Conservation (phyloP, 2,888 invertebrate species). For the Hydropsyche betteni region DNA sequence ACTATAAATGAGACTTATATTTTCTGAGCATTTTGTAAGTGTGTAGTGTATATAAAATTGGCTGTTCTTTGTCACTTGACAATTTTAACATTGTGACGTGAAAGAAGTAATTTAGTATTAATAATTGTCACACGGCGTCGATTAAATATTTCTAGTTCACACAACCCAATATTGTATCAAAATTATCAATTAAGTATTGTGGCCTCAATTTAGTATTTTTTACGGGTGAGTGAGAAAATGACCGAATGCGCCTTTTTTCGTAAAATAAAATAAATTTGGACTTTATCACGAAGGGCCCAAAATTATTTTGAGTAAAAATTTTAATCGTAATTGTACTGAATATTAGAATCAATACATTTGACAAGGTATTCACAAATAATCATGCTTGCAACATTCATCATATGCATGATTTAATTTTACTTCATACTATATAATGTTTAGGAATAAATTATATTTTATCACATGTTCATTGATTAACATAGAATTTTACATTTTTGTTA, state of each 20-base stretch:
- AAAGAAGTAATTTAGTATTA: constrained; percentile 2
- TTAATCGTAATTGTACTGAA: neutral
- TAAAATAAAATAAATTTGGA: constrained; percentile 5
- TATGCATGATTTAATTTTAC: constrained; percentile 26
- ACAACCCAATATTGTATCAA: neutral
- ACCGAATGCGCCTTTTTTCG: constrained; percentile 18
- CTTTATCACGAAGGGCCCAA: constrained; percentile 1
- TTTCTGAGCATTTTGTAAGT: constrained; percentile 22
- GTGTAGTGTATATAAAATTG: neutral
- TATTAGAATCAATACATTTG: constrained; percentile 15
- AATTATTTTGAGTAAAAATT: constrained; percentile 7
- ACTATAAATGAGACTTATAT: constrained; percentile 39
- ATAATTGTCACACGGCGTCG: constrained; percentile 1
- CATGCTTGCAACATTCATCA: constrained; percentile 2
- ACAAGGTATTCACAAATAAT: constrained; percentile 32
- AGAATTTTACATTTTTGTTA: constrained; percentile 28
- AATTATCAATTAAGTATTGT: constrained; percentile 20
- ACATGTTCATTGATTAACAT: constrained; percentile 10
- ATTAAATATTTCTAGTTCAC: constrained; percentile 15
- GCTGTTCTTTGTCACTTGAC: neutral
- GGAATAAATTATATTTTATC: constrained; percentile 27
- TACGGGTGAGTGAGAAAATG: neutral
- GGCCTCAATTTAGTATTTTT: constrained; percentile 22
- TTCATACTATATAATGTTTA: constrained; percentile 11
- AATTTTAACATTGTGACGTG: constrained; percentile 27